Evolutionary conservation across 2,797 vertebrate species (phyloP), one percentile per base, ranked within the genome.

Genomic region (Sebastolobus alascanus): DNA sequence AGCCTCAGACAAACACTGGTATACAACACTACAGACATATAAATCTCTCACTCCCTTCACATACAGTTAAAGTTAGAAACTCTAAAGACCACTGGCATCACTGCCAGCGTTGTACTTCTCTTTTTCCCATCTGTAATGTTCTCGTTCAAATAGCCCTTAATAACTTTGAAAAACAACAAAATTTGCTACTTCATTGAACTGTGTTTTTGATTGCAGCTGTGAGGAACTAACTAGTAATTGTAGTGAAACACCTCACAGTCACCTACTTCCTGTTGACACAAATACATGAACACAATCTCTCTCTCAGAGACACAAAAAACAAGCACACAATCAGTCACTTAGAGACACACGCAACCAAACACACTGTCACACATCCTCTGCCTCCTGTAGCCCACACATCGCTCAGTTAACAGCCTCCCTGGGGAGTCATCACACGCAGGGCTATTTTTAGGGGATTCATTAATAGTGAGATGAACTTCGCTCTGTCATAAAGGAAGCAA

Each of bases 381-480:
- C 79, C 52, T 63, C 64, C 65, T 27, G 79, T 74, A 60, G 73
- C 55, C 27, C 73, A 69, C 71, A 77, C 75, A n/a, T 52, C 20
- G 5, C 74, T 79, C 40, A 0, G 75, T 56, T 77, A 75, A 52
- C 84, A 73, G 79, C 54, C 71, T 83, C 83, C 68, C 4, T 25
- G 38, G 38, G 77, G 85, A 83, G 61, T 66, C 77, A 50, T 85
- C 80, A 71, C 83, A 78, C 3, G 29, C 70, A 25, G 12, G 18
- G 20, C 43, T 89, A 89, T 88, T 89, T 87, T 80, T 88, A 80
- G 78, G 37, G 68, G 58, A 71, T 70, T 87, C 67, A 75, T 88
- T 88, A 86, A 83, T 72, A 87, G 63, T 69, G 2, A 68, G 82
- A 67, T 74, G 74, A 79, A 61, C 67, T 74, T 82, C 46, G 65